Evolutionary conservation across 2,888 invertebrate genomes (phyloP).

Genomic region (Drepana falcataria): DNA sequence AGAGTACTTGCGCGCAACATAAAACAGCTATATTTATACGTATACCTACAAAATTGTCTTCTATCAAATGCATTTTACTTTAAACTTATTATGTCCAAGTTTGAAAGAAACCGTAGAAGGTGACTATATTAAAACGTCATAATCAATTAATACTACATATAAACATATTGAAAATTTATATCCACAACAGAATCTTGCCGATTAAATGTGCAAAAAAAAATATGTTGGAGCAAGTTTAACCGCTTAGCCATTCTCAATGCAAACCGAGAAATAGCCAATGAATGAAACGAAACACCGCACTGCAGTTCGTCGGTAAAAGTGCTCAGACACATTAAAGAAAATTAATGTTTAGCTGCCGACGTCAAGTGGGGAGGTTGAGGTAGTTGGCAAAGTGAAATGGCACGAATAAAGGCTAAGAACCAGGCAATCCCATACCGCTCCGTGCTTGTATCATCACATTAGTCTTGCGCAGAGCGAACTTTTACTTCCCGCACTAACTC

Average conservation of each 20-base stretch:
- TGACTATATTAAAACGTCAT: too few species aligned
- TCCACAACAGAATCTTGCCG: too few species aligned
- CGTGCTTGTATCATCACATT: slow-evolving; percentile 56
- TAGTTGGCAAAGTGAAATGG: slow-evolving; percentile 74
- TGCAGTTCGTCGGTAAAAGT: slow-evolving; percentile 71
- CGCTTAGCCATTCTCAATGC: slow-evolving; percentile 71
- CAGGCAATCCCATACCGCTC: slow-evolving; percentile 63
- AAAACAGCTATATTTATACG: too few species aligned
- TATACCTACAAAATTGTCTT: too few species aligned
- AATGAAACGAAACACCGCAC: slow-evolving; percentile 75
- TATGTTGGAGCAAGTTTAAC: slow-evolving; percentile 40
- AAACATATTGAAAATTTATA: too few species aligned
- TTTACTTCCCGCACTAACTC: slow-evolving; percentile 36
- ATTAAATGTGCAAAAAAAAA: slow-evolving; percentile 62
- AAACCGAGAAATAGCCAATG: slow-evolving; percentile 63
- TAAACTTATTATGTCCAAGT: too few species aligned
- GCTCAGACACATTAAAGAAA: slow-evolving; percentile 78
- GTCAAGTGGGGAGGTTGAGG: slow-evolving; percentile 67
- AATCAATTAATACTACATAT: too few species aligned
- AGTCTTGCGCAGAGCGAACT: slow-evolving; percentile 47
- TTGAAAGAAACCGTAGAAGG: too few species aligned
- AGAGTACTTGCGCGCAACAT: too few species aligned
- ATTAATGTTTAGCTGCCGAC: slow-evolving; percentile 76
- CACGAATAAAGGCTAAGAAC: slow-evolving; percentile 61
- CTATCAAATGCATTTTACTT: too few species aligned